Evolutionary conservation across 2,888 invertebrate genomes (phyloP).

Genomic region (Notodonta dromedarius): DNA sequence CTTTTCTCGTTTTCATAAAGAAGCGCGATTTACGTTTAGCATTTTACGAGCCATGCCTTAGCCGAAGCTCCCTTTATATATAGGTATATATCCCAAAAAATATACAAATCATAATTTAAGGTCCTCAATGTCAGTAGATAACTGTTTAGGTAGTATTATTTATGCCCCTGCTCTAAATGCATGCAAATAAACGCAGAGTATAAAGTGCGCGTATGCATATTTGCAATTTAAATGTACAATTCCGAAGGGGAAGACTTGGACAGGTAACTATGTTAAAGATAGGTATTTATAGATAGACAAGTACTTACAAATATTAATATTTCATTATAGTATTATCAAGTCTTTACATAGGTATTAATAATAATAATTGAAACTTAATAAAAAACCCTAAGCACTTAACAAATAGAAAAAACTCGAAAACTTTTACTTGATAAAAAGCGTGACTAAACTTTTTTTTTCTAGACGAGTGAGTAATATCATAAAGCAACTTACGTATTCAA

Average conservation of each 20-base stretch:
- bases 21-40: constrained; percentile 29
- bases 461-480: constrained; percentile 9
- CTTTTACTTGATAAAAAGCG: too few species aligned
- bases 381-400: too few species aligned
- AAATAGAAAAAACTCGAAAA: too few species aligned
- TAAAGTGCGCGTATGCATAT: constrained; percentile 1
- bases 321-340: too few species aligned
- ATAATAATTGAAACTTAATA: too few species aligned
- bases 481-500: constrained; percentile 30
- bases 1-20: constrained; percentile 25
- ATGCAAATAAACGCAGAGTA: constrained; percentile 22
- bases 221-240: constrained; percentile 23
- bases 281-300: too few species aligned
- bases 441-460: too few species aligned
- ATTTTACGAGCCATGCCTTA: constrained; percentile 30
- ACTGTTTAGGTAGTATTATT: too few species aligned
- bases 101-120: background rate
- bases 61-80: background rate
- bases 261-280: background rate
- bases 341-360: too few species aligned
- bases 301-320: too few species aligned
- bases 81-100: too few species aligned
- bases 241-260: constrained; percentile 9
- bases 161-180: constrained; percentile 16
- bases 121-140: background rate